Evolutionary conservation across 2,797 vertebrate genomes (phyloP), one percentile per base, ranked within the genome.

Genomic region (Garrulus glandarius): DNA sequence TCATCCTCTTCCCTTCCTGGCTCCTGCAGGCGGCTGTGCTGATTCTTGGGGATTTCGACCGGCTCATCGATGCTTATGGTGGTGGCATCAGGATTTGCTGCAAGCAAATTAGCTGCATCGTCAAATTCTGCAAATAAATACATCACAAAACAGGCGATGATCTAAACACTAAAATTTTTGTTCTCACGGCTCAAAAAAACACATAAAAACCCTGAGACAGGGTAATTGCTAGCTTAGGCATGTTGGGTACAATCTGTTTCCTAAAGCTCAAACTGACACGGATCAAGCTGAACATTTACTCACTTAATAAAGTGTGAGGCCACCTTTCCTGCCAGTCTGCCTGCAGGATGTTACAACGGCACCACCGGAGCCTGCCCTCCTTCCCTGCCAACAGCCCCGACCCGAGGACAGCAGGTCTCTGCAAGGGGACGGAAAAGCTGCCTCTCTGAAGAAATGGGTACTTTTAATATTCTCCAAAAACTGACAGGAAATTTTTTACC

Each of bases 11-110:
- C 98, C 87, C 97, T 98, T 47, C 97, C 89, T 10, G 88, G 47
- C 79, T 96, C 94, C 83, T 97, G 97, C 65, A 87, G 81, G 49
- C 80, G 82, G 53, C 97, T 93, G 44, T 95, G 96, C 60, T 98
- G 98, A 32, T 94, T 98, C 64, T 98, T 97, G 17, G 98, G 84
- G 70, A 97, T 97, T 17, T 97, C 91, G 0, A 60, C 88, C 3
- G 98, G 97, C 61, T 98, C 98, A 4, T 98, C 98, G 0, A 99
- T 99, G 95, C 95, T 98, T 53, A 99, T 98, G 6, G 98, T 98
- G 47, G 98, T 98, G 32, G 98, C 98, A 87, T 98, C 98, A 24
- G 98, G 98, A 81, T 98, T 98, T 53, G 96, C 95, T 86, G 97
- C 98, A 82, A 98, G 86, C 88, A 98, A 95, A 96, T 95, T 97